phyloP scores from a whole-genome alignment of 2,113 vertebrate species.

The Heterocephalus glaber region DNA sequence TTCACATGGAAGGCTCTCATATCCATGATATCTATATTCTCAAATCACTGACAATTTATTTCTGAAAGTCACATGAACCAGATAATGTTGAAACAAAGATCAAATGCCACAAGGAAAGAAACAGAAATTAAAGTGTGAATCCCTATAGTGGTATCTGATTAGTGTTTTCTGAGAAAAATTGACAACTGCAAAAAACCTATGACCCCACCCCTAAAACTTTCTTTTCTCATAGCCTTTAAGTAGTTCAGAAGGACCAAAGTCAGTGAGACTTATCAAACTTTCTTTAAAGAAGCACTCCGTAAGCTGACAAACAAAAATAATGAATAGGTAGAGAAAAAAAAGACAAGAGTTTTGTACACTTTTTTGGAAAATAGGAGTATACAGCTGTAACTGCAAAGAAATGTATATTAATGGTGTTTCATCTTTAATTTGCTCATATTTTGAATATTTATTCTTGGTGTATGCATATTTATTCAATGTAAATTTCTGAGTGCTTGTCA shows the following conservation, averaged over 20 bases:
- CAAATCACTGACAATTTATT: slow-evolving; percentile 23
- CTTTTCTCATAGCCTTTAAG: neutral
- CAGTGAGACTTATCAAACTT: neutral
- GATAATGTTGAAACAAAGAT: neutral
- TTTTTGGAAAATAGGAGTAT: neutral
- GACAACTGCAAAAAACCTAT: neutral
- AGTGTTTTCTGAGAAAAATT: slow-evolving; percentile 28
- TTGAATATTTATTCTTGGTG: neutral
- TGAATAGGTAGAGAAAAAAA: neutral
- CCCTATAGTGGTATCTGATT: neutral
- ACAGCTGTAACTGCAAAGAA: neutral
- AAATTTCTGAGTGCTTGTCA: neutral
- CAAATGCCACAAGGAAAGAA: neutral
- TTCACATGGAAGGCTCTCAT: neutral
- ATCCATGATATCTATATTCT: neutral
- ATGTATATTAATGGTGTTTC: neutral
- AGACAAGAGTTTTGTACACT: neutral
- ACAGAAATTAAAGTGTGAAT: neutral
- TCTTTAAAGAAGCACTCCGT: neutral
- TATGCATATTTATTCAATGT: neutral
- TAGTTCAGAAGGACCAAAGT: neutral
- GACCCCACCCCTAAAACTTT: neutral
- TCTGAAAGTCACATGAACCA: neutral
- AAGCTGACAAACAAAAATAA: neutral
- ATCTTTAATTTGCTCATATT: slow-evolving; percentile 20